Conservation (phyloP, 2,888 invertebrate genomes). For the Synergus gifuensis region DNA sequence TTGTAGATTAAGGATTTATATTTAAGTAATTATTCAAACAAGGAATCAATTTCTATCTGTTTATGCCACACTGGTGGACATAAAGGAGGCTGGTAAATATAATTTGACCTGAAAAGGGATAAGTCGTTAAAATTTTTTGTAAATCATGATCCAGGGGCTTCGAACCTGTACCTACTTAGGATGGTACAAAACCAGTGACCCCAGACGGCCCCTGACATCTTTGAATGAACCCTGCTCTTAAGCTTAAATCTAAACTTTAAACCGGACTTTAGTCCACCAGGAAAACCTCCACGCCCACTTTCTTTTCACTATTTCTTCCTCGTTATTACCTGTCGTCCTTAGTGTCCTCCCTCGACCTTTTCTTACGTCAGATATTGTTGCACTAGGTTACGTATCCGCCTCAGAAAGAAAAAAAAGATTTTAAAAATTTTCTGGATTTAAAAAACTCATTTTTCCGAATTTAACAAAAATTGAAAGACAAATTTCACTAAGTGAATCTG, state of each 20-base stretch:
- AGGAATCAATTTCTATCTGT: neutral
- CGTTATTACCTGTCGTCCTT: slow-evolving; percentile 12
- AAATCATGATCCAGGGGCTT: slow-evolving; percentile 20
- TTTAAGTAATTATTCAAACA: neutral
- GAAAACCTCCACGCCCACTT: slow-evolving; percentile 26
- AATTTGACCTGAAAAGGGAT: neutral
- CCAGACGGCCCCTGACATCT: slow-evolving; percentile 21
- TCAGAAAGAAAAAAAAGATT: neutral
- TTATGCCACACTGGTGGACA: slow-evolving; percentile 4
- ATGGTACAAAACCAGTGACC: slow-evolving; percentile 24
- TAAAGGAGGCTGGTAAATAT: slow-evolving; percentile 11
- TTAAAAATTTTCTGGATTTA: neutral
- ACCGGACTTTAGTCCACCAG: slow-evolving; percentile 8
- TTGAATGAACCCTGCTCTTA: slow-evolving; percentile 4
- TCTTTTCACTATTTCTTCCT: slow-evolving; percentile 13
- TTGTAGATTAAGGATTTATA: neutral
- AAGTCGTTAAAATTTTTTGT: slow-evolving; percentile 5
- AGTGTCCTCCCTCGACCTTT: slow-evolving; percentile 26
- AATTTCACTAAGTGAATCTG: no score
- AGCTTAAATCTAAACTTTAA: slow-evolving; percentile 35
- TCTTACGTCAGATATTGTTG: slow-evolving; percentile 17
- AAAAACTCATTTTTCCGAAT: neutral
- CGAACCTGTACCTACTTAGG: neutral
- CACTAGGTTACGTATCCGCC: neutral
- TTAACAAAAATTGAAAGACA: no score